Conservation (phyloP, 1,140 invertebrate species). For the Dufourea novaeangliae region DNA sequence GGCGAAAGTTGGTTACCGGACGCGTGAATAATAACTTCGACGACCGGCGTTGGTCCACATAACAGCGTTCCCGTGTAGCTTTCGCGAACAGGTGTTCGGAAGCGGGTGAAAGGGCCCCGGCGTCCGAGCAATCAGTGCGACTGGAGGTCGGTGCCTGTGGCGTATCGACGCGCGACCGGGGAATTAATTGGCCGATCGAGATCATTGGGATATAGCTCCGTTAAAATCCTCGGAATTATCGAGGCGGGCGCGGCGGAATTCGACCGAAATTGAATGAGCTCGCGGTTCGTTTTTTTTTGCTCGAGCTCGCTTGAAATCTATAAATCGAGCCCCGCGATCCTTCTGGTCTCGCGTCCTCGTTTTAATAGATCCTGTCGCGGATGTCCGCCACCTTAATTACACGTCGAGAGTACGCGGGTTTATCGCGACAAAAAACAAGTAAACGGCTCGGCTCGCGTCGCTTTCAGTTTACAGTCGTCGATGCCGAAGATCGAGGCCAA, state of each 20-base stretch:
- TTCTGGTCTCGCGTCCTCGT: background rate
- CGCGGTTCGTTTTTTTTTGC: background rate
- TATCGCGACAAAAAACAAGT: no score
- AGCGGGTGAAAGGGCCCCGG: background rate
- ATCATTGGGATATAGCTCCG: background rate
- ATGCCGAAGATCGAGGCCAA: no score
- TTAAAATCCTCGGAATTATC: constrained; percentile 37
- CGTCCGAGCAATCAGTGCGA: background rate
- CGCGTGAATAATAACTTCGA: background rate
- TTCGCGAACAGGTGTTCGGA: constrained; percentile 26
- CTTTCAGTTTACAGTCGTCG: no score
- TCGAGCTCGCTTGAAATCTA: background rate
- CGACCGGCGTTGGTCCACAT: background rate
- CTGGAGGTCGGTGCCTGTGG: background rate
- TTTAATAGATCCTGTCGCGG: background rate
- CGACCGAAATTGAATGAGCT: background rate
- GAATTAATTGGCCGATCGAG: constrained; percentile 52
- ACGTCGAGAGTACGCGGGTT: background rate
- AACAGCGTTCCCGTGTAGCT: background rate
- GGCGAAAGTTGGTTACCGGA: background rate
- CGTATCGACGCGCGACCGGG: constrained; percentile 7
- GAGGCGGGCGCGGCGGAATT: background rate
- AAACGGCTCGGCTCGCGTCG: no score
- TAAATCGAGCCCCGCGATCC: constrained; percentile 7
- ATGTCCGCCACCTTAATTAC: constrained; percentile 5